Evolutionary conservation across 2,888 invertebrate genomes (phyloP).

Genomic region (Cyaniris semiargus): DNA sequence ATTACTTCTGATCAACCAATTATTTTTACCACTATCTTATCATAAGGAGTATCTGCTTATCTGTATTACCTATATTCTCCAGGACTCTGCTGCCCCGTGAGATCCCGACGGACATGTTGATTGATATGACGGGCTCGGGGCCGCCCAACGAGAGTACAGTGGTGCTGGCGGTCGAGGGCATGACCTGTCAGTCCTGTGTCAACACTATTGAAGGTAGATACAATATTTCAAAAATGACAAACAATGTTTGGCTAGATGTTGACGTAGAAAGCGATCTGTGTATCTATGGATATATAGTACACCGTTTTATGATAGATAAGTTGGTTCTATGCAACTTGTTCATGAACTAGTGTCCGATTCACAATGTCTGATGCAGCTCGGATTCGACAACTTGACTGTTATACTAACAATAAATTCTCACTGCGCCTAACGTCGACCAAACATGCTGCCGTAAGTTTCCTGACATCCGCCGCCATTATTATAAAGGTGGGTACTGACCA

Average conservation of each 20-base stretch:
- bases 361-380: no score
- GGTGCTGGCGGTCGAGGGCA: conserved; percentile 84
- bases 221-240: not conserved
- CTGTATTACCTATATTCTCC: conserved; percentile 38
- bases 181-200: conserved; percentile 96
- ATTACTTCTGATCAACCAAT: not conserved
- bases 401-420: no score
- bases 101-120: conserved; percentile 67
- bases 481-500: no score
- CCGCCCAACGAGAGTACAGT: conserved; percentile 50
- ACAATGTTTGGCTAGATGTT: not conserved
- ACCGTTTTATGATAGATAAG: no score
- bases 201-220: conserved; percentile 87
- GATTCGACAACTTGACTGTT: no score
- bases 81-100: conserved; percentile 67
- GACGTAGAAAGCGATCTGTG: no score
- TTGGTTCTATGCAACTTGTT: no score
- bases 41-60: not conserved
- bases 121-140: conserved; percentile 62
- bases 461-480: no score
- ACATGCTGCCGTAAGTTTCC: no score
- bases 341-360: no score
- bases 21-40: not conserved
- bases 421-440: no score
- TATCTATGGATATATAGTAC: no score